Conservation (phyloP, 2,888 invertebrate genomes). For the Mechanitis mazaeus region DNA sequence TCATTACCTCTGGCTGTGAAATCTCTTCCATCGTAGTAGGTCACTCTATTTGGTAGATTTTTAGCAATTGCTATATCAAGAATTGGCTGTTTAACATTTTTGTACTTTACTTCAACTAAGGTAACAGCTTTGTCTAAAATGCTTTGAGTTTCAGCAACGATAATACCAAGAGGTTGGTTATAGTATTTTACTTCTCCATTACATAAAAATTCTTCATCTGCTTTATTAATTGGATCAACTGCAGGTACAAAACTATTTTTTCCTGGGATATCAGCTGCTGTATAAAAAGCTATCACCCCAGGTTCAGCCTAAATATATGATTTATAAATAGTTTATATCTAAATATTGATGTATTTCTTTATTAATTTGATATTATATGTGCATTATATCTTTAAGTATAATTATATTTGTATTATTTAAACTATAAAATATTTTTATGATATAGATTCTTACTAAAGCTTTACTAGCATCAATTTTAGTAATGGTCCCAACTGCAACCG, state of each 20-base stretch:
- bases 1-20: slow-evolving; percentile 37
- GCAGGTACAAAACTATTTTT: slow-evolving; percentile 66
- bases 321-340: neutral
- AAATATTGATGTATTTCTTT: no score
- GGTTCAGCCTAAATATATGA: slow-evolving; percentile 59
- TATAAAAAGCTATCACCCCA: slow-evolving; percentile 77
- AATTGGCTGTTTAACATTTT: slow-evolving; percentile 47
- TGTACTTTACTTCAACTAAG: slow-evolving; percentile 73
- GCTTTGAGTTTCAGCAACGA: slow-evolving; percentile 75
- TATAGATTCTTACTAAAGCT: slow-evolving; percentile 74
- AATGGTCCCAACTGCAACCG: slow-evolving; percentile 73
- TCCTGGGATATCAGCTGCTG: slow-evolving; percentile 80
- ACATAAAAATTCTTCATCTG: slow-evolving; percentile 65
- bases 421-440: neutral
- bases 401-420: neutral
- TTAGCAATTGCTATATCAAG: slow-evolving; percentile 41
- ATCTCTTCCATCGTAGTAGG: slow-evolving; percentile 28
- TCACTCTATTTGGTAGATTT: slow-evolving; percentile 35
- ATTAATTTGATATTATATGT: no score
- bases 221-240: slow-evolving; percentile 25
- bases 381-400: neutral
- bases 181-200: slow-evolving; percentile 73
- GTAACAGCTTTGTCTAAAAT: slow-evolving; percentile 71
- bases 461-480: slow-evolving; percentile 75
- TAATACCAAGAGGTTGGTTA: slow-evolving; percentile 80